Conservation (phyloP, 2,888 invertebrate genomes). For the Volucella inflata region DNA sequence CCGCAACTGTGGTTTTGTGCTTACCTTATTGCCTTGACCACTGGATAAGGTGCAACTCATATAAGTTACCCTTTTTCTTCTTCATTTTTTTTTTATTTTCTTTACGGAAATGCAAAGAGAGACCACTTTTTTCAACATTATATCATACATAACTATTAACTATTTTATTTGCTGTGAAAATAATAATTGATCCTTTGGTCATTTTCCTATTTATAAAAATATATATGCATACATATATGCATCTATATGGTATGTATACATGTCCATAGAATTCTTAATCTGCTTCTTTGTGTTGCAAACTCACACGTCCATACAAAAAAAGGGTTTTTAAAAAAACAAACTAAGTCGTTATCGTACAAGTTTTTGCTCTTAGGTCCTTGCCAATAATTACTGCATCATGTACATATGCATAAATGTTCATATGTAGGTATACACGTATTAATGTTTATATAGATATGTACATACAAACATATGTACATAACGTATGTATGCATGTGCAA, state of each 20-base stretch:
- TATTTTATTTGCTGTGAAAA: too few relatives aligned
- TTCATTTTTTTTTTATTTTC: too few relatives aligned
- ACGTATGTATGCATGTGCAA: slow-evolving; percentile 13
- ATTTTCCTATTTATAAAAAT: neutral
- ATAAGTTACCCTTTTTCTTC: neutral
- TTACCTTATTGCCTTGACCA: slow-evolving; percentile 9
- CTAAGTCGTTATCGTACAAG: slow-evolving; percentile 51
- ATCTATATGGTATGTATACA: neutral
- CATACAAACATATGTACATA: too few relatives aligned
- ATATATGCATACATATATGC: neutral
- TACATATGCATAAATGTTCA: neutral
- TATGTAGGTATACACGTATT: slow-evolving; percentile 8
- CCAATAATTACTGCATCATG: slow-evolving; percentile 41
- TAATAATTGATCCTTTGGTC: too few relatives aligned
- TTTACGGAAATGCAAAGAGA: slow-evolving; percentile 9
- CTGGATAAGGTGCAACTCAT: neutral
- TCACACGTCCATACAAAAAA: slow-evolving; percentile 33
- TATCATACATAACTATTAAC: neutral
- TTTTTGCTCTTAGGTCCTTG: slow-evolving; percentile 55
- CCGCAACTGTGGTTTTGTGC: slow-evolving; percentile 42
- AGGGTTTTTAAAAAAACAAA: slow-evolving; percentile 33
- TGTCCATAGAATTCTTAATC: slow-evolving; percentile 6
- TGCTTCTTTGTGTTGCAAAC: slow-evolving; percentile 10
- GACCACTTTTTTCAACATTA: slow-evolving; percentile 12
- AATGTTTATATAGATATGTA: too few relatives aligned